Evolutionary conservation across 2,888 invertebrate genomes (phyloP).

Genomic region (Drosophila anomalipes): DNA sequence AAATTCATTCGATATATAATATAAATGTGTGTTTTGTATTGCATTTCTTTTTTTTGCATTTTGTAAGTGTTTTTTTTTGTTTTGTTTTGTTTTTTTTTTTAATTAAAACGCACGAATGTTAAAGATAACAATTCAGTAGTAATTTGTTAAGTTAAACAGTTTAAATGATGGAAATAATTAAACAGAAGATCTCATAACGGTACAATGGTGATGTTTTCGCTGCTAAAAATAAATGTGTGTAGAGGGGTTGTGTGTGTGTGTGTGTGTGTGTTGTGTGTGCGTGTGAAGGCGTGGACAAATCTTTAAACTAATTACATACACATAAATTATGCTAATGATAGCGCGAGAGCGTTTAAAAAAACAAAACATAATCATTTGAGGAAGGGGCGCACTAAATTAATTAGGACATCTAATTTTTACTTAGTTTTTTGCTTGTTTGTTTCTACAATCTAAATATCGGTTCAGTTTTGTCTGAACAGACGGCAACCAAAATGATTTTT

Average conservation of each 20-base stretch:
- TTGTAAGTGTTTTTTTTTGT: slow-evolving; percentile 1
- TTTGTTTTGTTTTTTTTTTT: slow-evolving; percentile 21
- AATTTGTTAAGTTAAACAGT: slow-evolving; percentile 6
- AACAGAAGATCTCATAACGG: slow-evolving; percentile 33
- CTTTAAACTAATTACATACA: slow-evolving; percentile 70
- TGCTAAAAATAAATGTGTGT: slow-evolving; percentile 9
- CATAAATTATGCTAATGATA: slow-evolving; percentile 69
- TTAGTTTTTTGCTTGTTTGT: slow-evolving; percentile 22
- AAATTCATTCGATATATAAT: slow-evolving; percentile 20
- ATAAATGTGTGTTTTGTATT: slow-evolving; percentile 7
- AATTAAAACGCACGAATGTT: slow-evolving; percentile 48
- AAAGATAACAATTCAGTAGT: slow-evolving; percentile 39
- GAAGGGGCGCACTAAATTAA: slow-evolving; percentile 29
- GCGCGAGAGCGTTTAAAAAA: slow-evolving; percentile 34
- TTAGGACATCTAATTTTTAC: slow-evolving; percentile 37
- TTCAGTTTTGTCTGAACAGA: slow-evolving; percentile 26
- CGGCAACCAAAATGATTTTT: slow-evolving; percentile 25
- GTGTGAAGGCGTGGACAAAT: slow-evolving; percentile 9
- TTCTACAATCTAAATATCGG: slow-evolving; percentile 45
- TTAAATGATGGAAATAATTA: slow-evolving; percentile 7
- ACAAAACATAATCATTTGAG: slow-evolving; percentile 12
- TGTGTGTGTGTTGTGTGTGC: neutral
- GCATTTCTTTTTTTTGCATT: slow-evolving; percentile 5
- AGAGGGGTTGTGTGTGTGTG: neutral
- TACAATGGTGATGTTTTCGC: slow-evolving; percentile 40